Evolutionary conservation across 2,113 vertebrate genomes (phyloP), one percentile per base, ranked within the genome.

Genomic region (Noctilio leporinus): DNA sequence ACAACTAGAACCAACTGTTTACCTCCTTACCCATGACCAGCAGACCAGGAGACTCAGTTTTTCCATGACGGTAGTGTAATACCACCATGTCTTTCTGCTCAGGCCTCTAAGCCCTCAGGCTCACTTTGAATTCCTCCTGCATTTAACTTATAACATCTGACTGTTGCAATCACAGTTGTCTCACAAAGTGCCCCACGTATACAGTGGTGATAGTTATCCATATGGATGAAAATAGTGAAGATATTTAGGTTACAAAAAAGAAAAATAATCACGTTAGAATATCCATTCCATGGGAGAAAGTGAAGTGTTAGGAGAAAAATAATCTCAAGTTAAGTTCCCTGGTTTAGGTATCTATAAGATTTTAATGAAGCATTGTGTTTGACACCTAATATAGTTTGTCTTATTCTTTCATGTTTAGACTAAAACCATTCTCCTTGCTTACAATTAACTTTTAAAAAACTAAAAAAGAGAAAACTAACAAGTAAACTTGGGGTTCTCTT

Each of bases 221-320:
- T 70, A 80, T 91, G 45, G 77, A 65, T 89, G 47, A 94, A 94
- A 84, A 93, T 30, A 80, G 19, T 64, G 77, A 95, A 91, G 26
- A 57, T 70, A 14, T 19, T 85, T 86, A 81, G 35, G 10, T 88
- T 53, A 84, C 67, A 83, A 83, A 40, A 47, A 77, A 55, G 26
- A 72, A 85, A 40, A n/a, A 85, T 82, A 78, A 65, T 72, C 4
- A 83, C 45, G 26, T 22, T 38, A 33, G 30, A 81, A 33, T 47
- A 57, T 55, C 33, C 80, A 20, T 69, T 64, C 38, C 11, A 17
- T 92, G 67, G 38, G 64, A 93, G 43, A 94, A 92, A 43, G 26
- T 81, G 22, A 67, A 95, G 26, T 30, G 30, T 93, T 92, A 76
- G 38, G 22, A 38, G 10, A 49, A 51, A 64, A 51, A 24, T n/a